These are phyloP conservation scores for Yponomeuta cagnagella DNA, from an alignment of 2,888 invertebrate genomes.

Conservation along the genomic window DNA sequence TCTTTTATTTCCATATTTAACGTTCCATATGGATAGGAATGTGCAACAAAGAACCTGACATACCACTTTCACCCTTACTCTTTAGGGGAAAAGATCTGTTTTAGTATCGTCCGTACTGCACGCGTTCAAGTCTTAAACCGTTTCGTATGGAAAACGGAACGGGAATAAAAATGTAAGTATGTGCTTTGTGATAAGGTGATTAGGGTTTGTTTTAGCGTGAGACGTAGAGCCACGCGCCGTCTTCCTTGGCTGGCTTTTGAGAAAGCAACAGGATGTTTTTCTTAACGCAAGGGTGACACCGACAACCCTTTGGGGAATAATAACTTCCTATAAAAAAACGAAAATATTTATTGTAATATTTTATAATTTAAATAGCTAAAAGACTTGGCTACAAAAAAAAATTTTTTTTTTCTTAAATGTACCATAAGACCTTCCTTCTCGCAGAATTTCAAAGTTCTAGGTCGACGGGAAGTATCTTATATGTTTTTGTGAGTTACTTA, in stretches of 20 bases:
- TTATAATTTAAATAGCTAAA: too few species aligned
- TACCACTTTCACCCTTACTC: not conserved
- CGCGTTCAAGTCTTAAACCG: not conserved
- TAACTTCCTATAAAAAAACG: too few species aligned
- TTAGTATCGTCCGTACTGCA: not conserved
- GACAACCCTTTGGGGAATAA: conserved; percentile 29
- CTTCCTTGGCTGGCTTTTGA: conserved; percentile 40
- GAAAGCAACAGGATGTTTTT: conserved; percentile 52
- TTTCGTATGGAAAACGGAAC: conserved; percentile 3
- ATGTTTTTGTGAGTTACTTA: too few species aligned
- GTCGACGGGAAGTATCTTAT: too few species aligned
- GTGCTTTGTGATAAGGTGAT: conserved; percentile 21
- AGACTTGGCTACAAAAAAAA: too few species aligned
- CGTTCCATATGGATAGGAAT: conserved; percentile 14
- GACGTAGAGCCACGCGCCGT: conserved; percentile 43
- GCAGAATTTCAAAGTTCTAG: too few species aligned
- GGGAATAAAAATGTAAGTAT: conserved; percentile 12
- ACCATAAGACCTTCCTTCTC: too few species aligned
- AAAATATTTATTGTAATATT: too few species aligned
- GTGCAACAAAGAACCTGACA: not conserved
- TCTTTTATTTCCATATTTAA: conserved; percentile 50
- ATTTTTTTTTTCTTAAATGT: too few species aligned
- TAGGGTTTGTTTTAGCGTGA: conserved; percentile 21
- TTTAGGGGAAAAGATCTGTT: not conserved
- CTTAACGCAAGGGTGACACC: conserved; percentile 55